Conservation (phyloP, 2,113 vertebrate species). For the Turdus rufiventris region DNA sequence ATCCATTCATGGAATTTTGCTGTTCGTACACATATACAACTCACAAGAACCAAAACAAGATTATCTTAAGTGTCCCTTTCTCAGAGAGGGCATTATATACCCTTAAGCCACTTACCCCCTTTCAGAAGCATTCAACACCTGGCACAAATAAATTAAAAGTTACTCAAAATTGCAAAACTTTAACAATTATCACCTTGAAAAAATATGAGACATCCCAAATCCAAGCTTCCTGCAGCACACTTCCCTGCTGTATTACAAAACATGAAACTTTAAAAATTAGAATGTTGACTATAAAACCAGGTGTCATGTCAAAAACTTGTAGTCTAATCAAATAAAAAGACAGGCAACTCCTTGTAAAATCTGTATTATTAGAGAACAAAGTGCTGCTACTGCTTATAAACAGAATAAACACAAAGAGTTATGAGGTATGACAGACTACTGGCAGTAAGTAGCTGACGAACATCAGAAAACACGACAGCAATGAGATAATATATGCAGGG, state of each 20-base stretch:
- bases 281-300: background rate
- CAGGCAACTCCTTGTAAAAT: background rate
- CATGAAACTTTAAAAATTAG: background rate
- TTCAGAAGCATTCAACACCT: background rate
- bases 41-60: background rate
- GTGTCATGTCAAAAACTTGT: background rate
- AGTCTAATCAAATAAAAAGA: background rate
- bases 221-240: background rate
- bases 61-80: background rate
- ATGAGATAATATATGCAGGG: background rate
- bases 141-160: background rate
- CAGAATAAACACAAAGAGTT: background rate
- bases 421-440: background rate
- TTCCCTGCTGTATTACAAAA: background rate
- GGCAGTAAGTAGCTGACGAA: background rate
- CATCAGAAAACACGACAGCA: background rate
- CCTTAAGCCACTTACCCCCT: background rate
- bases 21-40: background rate
- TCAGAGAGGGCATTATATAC: background rate
- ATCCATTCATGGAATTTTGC: background rate
- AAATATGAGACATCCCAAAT: background rate
- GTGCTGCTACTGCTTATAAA: background rate
- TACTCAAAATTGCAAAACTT: background rate
- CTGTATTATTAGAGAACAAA: background rate
- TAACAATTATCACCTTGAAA: background rate